phyloP scores from a whole-genome alignment of 2,113 vertebrate species.

The Cettia cetti region DNA sequence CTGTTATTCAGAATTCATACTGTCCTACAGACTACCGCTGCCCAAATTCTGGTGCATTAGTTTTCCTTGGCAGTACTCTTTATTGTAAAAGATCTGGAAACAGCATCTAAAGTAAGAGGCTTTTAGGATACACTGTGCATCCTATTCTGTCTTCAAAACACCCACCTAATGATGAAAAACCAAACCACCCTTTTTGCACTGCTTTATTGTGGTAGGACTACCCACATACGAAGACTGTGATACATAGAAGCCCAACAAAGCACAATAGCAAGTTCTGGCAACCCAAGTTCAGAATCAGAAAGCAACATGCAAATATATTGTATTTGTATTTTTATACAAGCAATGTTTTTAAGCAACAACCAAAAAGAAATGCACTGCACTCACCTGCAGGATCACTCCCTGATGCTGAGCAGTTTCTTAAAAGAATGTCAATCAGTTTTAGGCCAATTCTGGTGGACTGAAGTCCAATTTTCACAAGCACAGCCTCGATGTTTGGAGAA shows the following conservation, averaged over 20 bases:
- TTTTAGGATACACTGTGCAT: not conserved
- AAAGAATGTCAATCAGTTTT: slow-evolving; percentile 95
- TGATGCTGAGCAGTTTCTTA: slow-evolving; percentile 95
- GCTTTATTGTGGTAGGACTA: not conserved
- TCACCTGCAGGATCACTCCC: slow-evolving; percentile 95
- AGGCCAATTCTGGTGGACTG: slow-evolving; percentile 96
- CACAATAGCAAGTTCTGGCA: not conserved
- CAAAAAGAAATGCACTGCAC: not conserved
- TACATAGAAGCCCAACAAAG: not conserved
- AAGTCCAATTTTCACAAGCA: slow-evolving; percentile 96
- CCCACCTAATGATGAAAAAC: not conserved
- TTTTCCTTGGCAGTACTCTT: not conserved
- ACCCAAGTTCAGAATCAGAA: not conserved
- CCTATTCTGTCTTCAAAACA: not conserved
- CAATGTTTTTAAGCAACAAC: not conserved
- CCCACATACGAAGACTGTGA: not conserved
- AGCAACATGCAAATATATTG: not conserved
- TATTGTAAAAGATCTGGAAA: not conserved
- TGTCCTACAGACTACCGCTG: not conserved
- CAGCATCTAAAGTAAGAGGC: not conserved
- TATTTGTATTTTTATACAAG: not conserved
- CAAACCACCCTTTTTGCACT: not conserved
- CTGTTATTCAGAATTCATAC: not conserved
- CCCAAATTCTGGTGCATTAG: not conserved
- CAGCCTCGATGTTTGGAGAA: slow-evolving; percentile 96